Conservation (phyloP, 2,113 vertebrate genomes). For the Solea solea region DNA sequence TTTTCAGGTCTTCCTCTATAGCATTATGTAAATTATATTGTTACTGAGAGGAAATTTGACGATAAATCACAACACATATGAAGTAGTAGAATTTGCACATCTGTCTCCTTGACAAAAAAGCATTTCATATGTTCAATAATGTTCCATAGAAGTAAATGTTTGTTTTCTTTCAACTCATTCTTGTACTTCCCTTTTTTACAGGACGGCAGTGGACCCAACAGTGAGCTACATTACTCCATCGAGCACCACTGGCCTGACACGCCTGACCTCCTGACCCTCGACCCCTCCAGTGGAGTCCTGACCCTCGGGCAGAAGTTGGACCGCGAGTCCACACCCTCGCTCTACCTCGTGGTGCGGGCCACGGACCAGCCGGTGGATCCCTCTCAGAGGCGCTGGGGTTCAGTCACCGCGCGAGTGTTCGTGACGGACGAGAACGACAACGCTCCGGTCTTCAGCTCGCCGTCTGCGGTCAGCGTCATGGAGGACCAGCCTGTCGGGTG, state of each 20-base stretch:
- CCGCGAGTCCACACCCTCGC: constrained; percentile 85
- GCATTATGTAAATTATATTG: no score
- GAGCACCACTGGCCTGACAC: constrained; percentile 82
- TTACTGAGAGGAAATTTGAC: no score
- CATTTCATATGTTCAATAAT: no score
- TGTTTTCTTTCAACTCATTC: neutral
- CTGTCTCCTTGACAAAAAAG: no score
- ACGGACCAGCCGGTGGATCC: constrained; percentile 85
- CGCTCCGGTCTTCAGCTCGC: constrained; percentile 85
- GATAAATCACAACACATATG: no score
- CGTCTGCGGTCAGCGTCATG: constrained; percentile 83
- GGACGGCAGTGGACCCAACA: constrained; percentile 93
- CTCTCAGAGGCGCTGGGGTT: constrained; percentile 85
- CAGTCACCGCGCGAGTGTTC: constrained; percentile 89
- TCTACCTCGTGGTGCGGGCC: constrained; percentile 90
- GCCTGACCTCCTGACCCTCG: constrained; percentile 81
- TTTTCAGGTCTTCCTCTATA: no score
- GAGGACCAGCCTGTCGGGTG: constrained; percentile 91
- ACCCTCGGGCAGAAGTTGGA: constrained; percentile 85
- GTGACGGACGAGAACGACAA: constrained; percentile 95
- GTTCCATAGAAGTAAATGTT: no score
- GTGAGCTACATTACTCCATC: constrained; percentile 89
- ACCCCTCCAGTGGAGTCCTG: constrained; percentile 87
- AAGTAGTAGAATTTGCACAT: no score
- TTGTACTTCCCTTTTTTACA: constrained; percentile 6